phyloP scores from a whole-genome alignment of 2,888 invertebrate species.

The Standfussiana lucernea region DNA sequence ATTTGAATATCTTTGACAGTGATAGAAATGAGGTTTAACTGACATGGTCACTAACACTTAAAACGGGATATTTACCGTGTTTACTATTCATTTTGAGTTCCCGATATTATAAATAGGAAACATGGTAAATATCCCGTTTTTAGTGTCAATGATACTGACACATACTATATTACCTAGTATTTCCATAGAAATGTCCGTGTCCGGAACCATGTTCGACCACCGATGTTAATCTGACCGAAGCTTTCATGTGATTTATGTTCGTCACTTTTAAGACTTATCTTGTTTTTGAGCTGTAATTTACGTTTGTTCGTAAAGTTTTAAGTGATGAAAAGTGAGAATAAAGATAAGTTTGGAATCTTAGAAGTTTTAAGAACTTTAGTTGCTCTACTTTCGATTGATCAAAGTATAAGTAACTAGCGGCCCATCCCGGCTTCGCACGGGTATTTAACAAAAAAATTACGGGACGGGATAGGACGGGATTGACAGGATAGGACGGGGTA shows the following conservation, averaged over 20 bases:
- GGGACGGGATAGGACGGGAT: too few species aligned
- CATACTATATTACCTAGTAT: background rate
- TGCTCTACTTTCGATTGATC: conserved; percentile 18
- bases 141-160: too few species aligned
- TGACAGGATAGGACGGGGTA: too few species aligned
- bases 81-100: too few species aligned
- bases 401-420: conserved; percentile 4
- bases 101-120: too few species aligned
- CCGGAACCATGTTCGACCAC: background rate
- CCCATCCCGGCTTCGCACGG: too few species aligned
- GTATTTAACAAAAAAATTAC: too few species aligned
- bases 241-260: conserved; percentile 30
- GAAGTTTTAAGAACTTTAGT: conserved; percentile 35
- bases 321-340: conserved; percentile 44
- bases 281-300: conserved; percentile 37
- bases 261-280: conserved; percentile 34
- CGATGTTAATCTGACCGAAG: conserved; percentile 5
- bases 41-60: too few species aligned
- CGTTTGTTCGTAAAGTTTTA: conserved; percentile 16
- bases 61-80: too few species aligned
- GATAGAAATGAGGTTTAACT: too few species aligned
- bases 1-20: too few species aligned
- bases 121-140: too few species aligned
- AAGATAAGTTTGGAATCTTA: conserved; percentile 25
- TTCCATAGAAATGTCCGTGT: background rate